Evolutionary conservation across 2,888 invertebrate species (phyloP), one percentile per base, ranked within the genome.

Genomic region (Melikaiella ostensackeni): DNA sequence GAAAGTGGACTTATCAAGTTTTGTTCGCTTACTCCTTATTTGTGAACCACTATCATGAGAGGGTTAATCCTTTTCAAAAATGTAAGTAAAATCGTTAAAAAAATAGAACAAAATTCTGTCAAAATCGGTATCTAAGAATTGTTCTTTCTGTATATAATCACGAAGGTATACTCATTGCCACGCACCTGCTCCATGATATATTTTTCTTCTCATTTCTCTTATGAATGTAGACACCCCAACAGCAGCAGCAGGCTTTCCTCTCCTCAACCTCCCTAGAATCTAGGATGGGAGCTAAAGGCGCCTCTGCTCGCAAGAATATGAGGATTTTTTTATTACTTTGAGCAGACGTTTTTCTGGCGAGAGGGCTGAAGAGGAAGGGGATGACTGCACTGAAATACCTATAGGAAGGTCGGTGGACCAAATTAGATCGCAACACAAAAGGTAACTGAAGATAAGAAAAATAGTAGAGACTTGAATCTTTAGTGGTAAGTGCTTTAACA

Each of bases 291-390:
- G 38, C 24, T n/a, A 21, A 2, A 38, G 24, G 1, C 30, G 30
- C 19, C 30, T 61, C 61, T 64, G 21, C 61, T 42, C 5, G 21
- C 38, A 64, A 13, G 63, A 64, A 64, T 64, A 64, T 64, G 63
- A 64, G 38, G 63, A 64, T 64, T 64, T 64, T 42, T 64, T 64
- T 42, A 64, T 64, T 64, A 64, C 63, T 64, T 64, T 24, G 63
- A 64, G 38, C 63, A 38, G 63, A 55, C 35, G 35, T 64, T 33
- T 64, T 21, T 21, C 21, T 64, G 63, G n/a, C 11, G 21, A 21
- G 38, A 63, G 63, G 63, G 63, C 21, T 5, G 16, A 30, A 61
- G 30, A 30, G 61, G 61, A 30, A 61, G 30, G 13, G 30, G n/a
- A 63, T 38, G 62, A 33, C n/a, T 62, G 35, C 33, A 62, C n/a